Percentiles rank a stretch among this genome's conserved stretches.
phyloP scores from a whole-genome alignment of 2,797 vertebrate species.

The Malacoctenus gilli region DNA sequence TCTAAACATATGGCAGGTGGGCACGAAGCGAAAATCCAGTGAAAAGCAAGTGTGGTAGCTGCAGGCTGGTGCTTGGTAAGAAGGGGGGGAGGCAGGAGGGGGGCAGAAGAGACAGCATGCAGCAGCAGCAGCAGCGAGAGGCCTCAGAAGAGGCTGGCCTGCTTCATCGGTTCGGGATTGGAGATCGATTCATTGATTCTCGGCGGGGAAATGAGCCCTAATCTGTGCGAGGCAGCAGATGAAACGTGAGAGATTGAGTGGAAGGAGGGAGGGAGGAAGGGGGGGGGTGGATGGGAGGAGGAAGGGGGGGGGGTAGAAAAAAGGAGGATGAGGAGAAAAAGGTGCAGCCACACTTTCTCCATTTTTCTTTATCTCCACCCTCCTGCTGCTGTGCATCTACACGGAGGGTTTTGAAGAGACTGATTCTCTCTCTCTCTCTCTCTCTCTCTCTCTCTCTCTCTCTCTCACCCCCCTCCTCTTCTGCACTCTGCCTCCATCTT shows the following conservation, averaged over 20 bases:
- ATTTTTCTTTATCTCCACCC: conserved; percentile 61
- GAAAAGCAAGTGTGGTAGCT: conserved; percentile 1
- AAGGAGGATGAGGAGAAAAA: conserved; percentile 23
- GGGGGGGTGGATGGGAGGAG: too few species aligned
- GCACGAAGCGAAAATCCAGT: neutral
- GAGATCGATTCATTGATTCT: conserved; percentile 34
- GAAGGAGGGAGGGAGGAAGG: too few species aligned
- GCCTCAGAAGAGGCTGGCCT: neutral
- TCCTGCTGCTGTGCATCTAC: conserved; percentile 41
- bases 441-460: neutral
- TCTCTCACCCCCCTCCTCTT: conserved; percentile 9
- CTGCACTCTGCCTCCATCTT: neutral
- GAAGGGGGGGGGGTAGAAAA: too few species aligned
- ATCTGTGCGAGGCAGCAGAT: conserved; percentile 16
- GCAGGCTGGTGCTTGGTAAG: conserved; percentile 41
- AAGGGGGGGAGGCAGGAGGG: too few species aligned
- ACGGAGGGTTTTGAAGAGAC: conserved; percentile 50
- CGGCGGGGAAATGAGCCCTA: conserved; percentile 1
- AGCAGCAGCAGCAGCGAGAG: conserved; percentile 30
- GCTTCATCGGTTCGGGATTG: conserved; percentile 13
- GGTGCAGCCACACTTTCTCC: conserved; percentile 49
- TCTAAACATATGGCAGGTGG: conserved; percentile 10
- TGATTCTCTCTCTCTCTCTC: conserved; percentile 33
- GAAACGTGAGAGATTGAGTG: too few species aligned
- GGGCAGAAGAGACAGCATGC: conserved; percentile 51